These are phyloP conservation scores for Myathropa florea DNA, from an alignment of 2,888 invertebrate species.

Conservation along the genomic window DNA sequence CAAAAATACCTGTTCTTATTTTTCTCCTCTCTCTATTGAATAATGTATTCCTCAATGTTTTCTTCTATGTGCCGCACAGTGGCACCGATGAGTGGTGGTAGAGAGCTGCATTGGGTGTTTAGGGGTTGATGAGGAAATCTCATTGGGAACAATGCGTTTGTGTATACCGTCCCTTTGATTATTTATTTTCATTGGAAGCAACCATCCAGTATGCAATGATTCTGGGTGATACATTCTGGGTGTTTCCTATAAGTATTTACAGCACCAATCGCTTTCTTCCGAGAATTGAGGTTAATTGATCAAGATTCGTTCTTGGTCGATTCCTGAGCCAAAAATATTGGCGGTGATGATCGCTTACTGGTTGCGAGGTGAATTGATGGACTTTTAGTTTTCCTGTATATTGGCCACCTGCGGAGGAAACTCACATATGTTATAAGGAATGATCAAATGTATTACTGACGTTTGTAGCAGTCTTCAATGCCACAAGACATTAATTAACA, in stretches of 20 bases:
- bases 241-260: not conserved
- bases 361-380: no score
- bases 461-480: no score
- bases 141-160: not conserved
- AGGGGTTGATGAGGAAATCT: not conserved
- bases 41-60: conserved; percentile 56
- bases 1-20: conserved; percentile 65
- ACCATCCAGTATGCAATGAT: not conserved
- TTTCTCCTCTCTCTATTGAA: conserved; percentile 41
- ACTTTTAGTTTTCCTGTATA: no score
- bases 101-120: not conserved
- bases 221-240: not conserved
- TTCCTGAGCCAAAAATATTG: not conserved
- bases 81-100: conserved; percentile 23
- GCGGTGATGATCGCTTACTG: not conserved
- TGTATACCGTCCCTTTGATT: not conserved
- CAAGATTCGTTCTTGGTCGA: not conserved
- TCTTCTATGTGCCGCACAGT: conserved; percentile 40
- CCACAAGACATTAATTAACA: no score
- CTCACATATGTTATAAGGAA: no score
- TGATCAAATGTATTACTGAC: no score
- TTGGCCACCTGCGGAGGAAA: no score
- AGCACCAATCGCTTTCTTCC: not conserved
- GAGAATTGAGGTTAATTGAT: not conserved
- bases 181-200: not conserved